A percentile compares a stretch with the other conserved stretches of the same genome.
These are phyloP conservation scores for Chromoteleia sp. DNA, from an alignment of 2,888 invertebrate genomes.

Conservation along the genomic window DNA sequence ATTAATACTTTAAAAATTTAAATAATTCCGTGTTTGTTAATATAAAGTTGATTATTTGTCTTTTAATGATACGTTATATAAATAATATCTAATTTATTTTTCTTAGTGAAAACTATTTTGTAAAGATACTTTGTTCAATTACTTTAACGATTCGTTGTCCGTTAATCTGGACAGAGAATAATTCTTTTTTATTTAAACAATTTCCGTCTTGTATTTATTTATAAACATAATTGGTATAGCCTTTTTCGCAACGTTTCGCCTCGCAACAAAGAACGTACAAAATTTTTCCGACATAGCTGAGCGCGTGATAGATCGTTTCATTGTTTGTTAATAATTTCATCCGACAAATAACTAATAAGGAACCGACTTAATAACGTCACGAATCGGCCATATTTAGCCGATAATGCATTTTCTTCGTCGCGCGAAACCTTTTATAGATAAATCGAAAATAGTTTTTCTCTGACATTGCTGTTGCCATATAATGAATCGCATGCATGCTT, in stretches of 20 bases:
- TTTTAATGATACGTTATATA: too few species aligned
- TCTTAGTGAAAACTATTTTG: too few species aligned
- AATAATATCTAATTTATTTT: too few species aligned
- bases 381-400: slow-evolving; percentile 10
- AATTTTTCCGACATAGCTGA: not conserved
- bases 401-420: slow-evolving; percentile 24
- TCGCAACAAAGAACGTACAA: slow-evolving; percentile 17
- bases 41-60: too few species aligned
- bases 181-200: not conserved
- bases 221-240: not conserved
- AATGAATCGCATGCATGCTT: slow-evolving; percentile 8
- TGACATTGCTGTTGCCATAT: slow-evolving; percentile 27
- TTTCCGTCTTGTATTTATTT: slow-evolving; percentile 3
- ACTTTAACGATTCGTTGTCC: too few species aligned
- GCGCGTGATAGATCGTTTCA: slow-evolving; percentile 34
- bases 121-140: too few species aligned
- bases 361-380: slow-evolving; percentile 28
- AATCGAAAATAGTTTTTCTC: slow-evolving; percentile 53
- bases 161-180: too few species aligned
- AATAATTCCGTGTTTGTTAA: too few species aligned
- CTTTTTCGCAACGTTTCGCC: slow-evolving; percentile 5
- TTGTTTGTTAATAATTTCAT: slow-evolving; percentile 51
- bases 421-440: slow-evolving; percentile 43
- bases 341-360: slow-evolving; percentile 48
- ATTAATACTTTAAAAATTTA: too few species aligned